These are phyloP conservation scores for Zygogramma bicolorata DNA, from an alignment of 2,888 invertebrate genomes.

Conservation along the genomic window DNA sequence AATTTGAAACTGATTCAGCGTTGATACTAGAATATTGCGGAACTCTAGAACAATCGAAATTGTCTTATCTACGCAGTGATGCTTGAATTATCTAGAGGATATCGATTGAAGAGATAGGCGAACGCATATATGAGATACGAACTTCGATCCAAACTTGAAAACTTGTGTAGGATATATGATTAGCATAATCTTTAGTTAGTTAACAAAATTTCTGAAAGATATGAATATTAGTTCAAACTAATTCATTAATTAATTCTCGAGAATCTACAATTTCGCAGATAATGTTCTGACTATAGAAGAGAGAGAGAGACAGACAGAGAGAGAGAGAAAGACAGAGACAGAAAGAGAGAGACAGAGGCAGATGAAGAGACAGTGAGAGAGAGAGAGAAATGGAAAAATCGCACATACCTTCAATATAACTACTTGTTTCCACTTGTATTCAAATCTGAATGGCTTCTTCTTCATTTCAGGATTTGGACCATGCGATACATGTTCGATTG, in stretches of 20 bases:
- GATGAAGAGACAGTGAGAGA: too few species aligned
- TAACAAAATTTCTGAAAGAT: too few species aligned
- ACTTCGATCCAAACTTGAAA: not conserved
- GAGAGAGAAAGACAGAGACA: too few species aligned
- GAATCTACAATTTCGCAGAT: too few species aligned
- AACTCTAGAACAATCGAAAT: not conserved
- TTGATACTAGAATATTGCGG: not conserved
- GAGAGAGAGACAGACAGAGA: too few species aligned
- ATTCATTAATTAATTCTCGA: too few species aligned
- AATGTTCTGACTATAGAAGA: too few species aligned
- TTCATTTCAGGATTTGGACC: slow-evolving; percentile 28
- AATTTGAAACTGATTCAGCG: too few species aligned
- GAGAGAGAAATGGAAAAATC: not conserved
- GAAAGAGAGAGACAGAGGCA: too few species aligned
- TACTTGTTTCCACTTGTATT: not conserved
- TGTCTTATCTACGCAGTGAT: not conserved
- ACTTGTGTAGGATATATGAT: too few species aligned
- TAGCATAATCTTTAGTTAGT: too few species aligned
- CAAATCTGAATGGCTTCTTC: not conserved
- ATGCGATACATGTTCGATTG: slow-evolving; percentile 8
- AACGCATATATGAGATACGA: not conserved
- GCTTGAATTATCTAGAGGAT: not conserved
- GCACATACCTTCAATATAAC: not conserved
- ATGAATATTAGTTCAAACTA: too few species aligned
- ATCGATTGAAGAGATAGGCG: not conserved